Evolutionary conservation across 2,888 invertebrate genomes (phyloP).

Genomic region (Cataglyphis cursor): DNA sequence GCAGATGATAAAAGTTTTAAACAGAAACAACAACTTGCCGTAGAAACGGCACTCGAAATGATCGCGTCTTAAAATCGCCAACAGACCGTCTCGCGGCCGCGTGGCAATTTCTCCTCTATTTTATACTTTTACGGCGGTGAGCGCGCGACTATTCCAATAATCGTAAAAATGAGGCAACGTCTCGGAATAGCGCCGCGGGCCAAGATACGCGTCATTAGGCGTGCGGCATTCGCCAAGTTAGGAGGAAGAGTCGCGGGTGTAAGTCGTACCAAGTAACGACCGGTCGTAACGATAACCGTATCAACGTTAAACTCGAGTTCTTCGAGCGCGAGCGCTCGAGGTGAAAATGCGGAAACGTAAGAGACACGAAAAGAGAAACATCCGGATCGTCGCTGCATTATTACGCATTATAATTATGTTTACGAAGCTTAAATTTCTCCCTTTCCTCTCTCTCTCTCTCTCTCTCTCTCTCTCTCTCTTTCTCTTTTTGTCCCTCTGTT

Average conservation of each 20-base stretch:
- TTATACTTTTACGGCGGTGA: constrained; percentile 52
- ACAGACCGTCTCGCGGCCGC: constrained; percentile 27
- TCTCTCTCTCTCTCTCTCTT: background rate
- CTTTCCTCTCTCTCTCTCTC: background rate
- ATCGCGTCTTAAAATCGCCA: constrained; percentile 53
- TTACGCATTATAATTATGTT: constrained; percentile 35
- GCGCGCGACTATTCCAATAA: constrained; percentile 57
- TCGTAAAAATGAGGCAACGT: constrained; percentile 56
- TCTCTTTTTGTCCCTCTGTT: no score
- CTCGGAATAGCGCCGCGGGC: constrained; percentile 53
- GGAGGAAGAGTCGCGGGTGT: constrained; percentile 53
- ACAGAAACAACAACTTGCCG: constrained; percentile 17
- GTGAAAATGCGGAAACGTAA: constrained; percentile 47
- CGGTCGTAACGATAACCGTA: constrained; percentile 62
- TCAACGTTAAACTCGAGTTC: constrained; percentile 56
- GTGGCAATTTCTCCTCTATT: constrained; percentile 50
- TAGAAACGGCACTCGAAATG: constrained; percentile 37
- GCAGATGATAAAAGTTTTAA: background rate
- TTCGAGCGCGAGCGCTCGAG: constrained; percentile 10
- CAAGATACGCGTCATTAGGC: constrained; percentile 61
- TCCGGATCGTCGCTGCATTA: constrained; percentile 35
- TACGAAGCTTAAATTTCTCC: background rate
- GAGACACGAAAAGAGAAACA: constrained; percentile 19
- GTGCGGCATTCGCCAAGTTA: constrained; percentile 56
- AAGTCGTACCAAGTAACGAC: constrained; percentile 58